Evolutionary conservation across 1,140 invertebrate genomes (phyloP), one percentile per base, ranked within the genome.

Genomic region (Dreissena rostriformis): DNA sequence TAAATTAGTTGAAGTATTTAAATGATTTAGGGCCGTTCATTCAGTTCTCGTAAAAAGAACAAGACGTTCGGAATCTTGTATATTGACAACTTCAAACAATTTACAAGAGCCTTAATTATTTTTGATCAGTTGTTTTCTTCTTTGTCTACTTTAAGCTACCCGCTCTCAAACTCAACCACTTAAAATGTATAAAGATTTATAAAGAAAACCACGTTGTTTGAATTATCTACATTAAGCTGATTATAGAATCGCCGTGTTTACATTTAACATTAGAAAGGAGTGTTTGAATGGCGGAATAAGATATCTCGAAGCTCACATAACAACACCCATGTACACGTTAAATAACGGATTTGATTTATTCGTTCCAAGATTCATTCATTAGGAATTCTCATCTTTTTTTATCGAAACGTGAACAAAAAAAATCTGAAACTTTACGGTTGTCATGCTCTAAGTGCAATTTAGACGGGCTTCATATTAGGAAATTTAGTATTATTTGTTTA

Each of bases 181-280:
- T 61, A 61, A 61, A 61, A 5, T 61, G 2, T 61, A 39, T 61
- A 61, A 61, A 61, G 57, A 61, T 61, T 61, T 61, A 61, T 61
- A n/a, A n/a, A 19, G 17, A 61, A 61, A 61, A 61, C 57, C 22
- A n/a, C 22, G 17, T 24, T 61, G 57, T 61, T 61, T 61, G 57
- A 61, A 61, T 61, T 61, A 61, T 61, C 57, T 61, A 61, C 57
- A 61, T 61, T 61, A 61, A 61, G 57, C 57, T 61, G 57, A 61
- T 61, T 61, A 61, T 19, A 24, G 57, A 61, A 61, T 61, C 57
- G 17, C 17, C 2, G 57, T 61, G 57, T 61, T 61, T 61, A 61
- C 57, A 61, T 61, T 61, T 61, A 61, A 19, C 57, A 61, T 61
- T 61, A 61, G 57, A 61, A 61, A 61, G 57, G 53, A 61, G 4